Conservation (phyloP, 2,888 invertebrate species). For the Ctena decussata region DNA sequence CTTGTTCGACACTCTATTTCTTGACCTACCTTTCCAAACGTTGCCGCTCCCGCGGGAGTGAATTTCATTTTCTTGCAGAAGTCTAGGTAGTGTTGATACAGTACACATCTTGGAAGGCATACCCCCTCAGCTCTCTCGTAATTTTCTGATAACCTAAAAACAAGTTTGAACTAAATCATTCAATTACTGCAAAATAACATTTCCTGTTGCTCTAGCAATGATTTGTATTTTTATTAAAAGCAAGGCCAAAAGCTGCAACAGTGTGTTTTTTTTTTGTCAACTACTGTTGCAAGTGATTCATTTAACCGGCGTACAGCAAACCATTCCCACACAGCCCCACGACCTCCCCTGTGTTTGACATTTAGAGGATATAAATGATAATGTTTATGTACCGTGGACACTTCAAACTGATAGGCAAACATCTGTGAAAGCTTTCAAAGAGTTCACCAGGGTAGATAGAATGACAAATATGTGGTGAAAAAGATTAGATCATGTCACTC, state of each 20-base stretch:
- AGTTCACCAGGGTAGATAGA: neutral
- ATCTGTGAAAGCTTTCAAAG: neutral
- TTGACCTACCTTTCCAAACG: constrained; percentile 87
- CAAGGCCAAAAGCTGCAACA: too few species aligned
- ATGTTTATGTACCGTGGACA: constrained; percentile 61
- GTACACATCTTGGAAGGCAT: constrained; percentile 84
- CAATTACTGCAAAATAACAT: too few species aligned
- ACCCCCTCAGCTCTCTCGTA: constrained; percentile 86
- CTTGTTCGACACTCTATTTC: too few species aligned
- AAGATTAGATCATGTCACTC: neutral
- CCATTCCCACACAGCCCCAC: constrained; percentile 33
- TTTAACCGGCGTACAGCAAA: neutral
- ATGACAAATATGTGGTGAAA: neutral
- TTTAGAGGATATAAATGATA: constrained; percentile 63
- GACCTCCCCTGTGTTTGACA: constrained; percentile 61
- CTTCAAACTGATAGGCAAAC: constrained; percentile 49
- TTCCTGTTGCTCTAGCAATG: too few species aligned
- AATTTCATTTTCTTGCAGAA: constrained; percentile 85
- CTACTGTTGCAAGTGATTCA: too few species aligned
- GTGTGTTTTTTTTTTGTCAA: too few species aligned
- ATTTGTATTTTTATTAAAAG: too few species aligned
- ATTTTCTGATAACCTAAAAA: constrained; percentile 85
- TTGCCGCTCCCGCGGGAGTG: constrained; percentile 86
- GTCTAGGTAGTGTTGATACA: constrained; percentile 86
- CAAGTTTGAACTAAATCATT: too few species aligned